Conservation (phyloP, 2,113 vertebrate genomes). For the Oryzias javanicus region DNA sequence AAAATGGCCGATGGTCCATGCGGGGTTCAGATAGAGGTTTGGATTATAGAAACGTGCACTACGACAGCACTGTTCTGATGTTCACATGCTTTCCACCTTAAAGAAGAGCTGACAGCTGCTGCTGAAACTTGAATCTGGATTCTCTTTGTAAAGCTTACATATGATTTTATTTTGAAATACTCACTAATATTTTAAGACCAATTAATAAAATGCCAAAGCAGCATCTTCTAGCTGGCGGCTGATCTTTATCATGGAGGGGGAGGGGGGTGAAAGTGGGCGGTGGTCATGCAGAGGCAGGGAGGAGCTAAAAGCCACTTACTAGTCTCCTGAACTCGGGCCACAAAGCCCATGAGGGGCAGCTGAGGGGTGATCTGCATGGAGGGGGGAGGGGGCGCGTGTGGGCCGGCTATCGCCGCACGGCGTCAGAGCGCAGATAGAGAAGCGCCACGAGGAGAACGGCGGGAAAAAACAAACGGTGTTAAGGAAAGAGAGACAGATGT, state of each 20-base stretch:
- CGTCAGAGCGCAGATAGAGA: conserved; percentile 32
- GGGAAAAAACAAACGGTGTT: conserved; percentile 5
- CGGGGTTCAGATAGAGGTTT: too few species aligned
- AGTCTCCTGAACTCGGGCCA: conserved; percentile 99
- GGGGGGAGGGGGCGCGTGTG: conserved; percentile 95
- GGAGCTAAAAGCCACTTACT: conserved; percentile 88
- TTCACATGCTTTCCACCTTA: conserved; percentile 1
- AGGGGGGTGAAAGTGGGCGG: neutral
- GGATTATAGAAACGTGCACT: too few species aligned
- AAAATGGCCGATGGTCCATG: neutral
- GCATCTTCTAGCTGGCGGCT: neutral
- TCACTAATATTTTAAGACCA: too few species aligned
- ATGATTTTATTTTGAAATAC: too few species aligned
- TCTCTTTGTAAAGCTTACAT: too few species aligned
- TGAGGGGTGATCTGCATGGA: conserved; percentile 99
- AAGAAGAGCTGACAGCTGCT: conserved; percentile 10
- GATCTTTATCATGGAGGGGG: neutral
- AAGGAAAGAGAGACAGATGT: neutral
- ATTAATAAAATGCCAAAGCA: neutral
- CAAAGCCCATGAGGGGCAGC: conserved; percentile 99
- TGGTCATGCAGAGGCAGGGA: conserved; percentile 47
- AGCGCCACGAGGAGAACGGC: neutral
- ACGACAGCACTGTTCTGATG: too few species aligned
- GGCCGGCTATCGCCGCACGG: conserved; percentile 81
- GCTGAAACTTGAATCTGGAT: neutral